These are phyloP conservation scores for Elymnias hypermnestra DNA, from an alignment of 1,140 invertebrate genomes.

Conservation along the genomic window DNA sequence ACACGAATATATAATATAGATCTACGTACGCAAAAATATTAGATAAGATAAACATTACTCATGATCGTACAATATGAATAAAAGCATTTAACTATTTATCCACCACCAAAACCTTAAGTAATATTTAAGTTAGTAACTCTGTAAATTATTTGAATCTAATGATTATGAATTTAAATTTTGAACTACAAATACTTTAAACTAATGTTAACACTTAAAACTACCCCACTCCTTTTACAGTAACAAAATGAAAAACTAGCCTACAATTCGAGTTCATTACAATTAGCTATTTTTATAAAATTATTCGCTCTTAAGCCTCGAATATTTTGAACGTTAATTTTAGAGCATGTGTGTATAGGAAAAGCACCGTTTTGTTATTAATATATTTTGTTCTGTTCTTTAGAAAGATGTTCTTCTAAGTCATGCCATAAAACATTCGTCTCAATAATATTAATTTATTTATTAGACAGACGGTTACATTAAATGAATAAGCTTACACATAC, in stretches of 20 bases:
- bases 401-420: background rate
- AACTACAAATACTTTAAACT: constrained; percentile 17
- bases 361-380: constrained; percentile 11
- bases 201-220: constrained; percentile 23
- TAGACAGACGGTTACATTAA: background rate
- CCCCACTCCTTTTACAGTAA: constrained; percentile 23
- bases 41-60: constrained; percentile 56
- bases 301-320: constrained; percentile 16
- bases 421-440: background rate
- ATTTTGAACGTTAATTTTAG: constrained; percentile 11
- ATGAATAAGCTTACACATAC: background rate
- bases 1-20: constrained; percentile 43
- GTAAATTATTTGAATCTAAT: constrained; percentile 23
- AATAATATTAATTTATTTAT: background rate
- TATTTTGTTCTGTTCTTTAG: background rate
- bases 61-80: constrained; percentile 55
- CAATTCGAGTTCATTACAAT: constrained; percentile 14
- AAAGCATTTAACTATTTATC: constrained; percentile 54
- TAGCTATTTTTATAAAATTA: background rate
- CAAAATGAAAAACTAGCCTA: constrained; percentile 28
- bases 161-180: constrained; percentile 15
- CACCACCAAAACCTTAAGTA: constrained; percentile 61
- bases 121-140: constrained; percentile 52
- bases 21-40: constrained; percentile 48
- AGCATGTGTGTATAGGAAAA: constrained; percentile 14